Evolutionary conservation across 2,797 vertebrate species (phyloP).

Genomic region (Ctenopoma multispine): DNA sequence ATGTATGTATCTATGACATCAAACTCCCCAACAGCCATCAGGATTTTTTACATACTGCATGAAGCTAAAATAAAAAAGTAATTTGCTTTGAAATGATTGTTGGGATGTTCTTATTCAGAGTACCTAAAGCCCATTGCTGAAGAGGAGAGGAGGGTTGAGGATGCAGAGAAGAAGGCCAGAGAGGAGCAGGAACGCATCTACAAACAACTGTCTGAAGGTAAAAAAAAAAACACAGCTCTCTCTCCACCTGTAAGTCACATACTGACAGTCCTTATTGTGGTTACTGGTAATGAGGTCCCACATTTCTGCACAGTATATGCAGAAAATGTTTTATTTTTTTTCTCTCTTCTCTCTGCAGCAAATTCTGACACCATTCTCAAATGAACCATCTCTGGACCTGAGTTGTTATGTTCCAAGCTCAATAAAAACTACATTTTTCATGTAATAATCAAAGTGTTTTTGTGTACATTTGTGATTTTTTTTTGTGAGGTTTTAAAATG

Average conservation of each 20-base stretch:
- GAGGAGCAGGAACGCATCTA: constrained; percentile 91
- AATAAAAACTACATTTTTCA: constrained; percentile 73
- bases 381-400: constrained; percentile 62
- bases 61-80: background rate
- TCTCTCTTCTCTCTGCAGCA: constrained; percentile 68
- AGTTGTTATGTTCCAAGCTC: constrained; percentile 25
- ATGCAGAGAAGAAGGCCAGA: constrained; percentile 86
- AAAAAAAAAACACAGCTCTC: background rate
- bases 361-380: constrained; percentile 85
- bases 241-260: background rate
- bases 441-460: constrained; percentile 16
- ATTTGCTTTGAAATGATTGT: constrained; percentile 3
- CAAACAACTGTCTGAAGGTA: constrained; percentile 91
- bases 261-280: background rate
- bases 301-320: background rate
- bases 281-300: background rate
- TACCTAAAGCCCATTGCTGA: constrained; percentile 92
- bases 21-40: background rate
- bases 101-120: constrained; percentile 74
- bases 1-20: no score
- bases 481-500: background rate
- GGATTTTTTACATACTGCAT: background rate
- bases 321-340: background rate
- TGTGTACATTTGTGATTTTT: background rate
- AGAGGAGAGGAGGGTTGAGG: constrained; percentile 89